These are phyloP conservation scores for Penaeus indicus DNA, from an alignment of 1,140 invertebrate genomes.

Conservation along the genomic window DNA sequence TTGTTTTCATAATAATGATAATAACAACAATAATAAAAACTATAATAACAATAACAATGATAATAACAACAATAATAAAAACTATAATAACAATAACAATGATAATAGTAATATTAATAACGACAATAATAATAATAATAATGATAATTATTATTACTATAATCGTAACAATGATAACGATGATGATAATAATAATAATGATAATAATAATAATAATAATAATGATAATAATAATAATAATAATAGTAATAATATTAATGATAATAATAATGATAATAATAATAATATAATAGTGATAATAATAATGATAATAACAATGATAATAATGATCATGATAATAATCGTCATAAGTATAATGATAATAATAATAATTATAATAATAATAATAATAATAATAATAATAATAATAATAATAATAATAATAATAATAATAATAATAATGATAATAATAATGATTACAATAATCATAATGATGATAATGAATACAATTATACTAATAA, in stretches of 20 bases:
- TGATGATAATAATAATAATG: neutral
- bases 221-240: too few species aligned
- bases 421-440: too few species aligned
- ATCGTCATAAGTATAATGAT: neutral
- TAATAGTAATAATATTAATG: neutral
- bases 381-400: too few species aligned
- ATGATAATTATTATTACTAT: neutral
- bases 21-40: neutral
- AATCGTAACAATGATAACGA: neutral
- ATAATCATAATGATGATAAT: too few species aligned
- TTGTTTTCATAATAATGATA: neutral
- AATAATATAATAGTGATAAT: too few species aligned
- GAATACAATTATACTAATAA: neutral
- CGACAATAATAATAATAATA: neutral
- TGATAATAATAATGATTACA: too few species aligned
- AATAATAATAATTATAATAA: neutral
- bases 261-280: neutral
- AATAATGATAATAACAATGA: neutral
- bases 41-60: neutral
- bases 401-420: too few species aligned
- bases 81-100: neutral
- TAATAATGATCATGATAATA: neutral
- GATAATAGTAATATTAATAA: neutral
- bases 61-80: neutral
- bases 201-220: too few species aligned